Evolutionary conservation across 2,888 invertebrate genomes (phyloP), one percentile per base, ranked within the genome.

Genomic region (Apotomis capreana): DNA sequence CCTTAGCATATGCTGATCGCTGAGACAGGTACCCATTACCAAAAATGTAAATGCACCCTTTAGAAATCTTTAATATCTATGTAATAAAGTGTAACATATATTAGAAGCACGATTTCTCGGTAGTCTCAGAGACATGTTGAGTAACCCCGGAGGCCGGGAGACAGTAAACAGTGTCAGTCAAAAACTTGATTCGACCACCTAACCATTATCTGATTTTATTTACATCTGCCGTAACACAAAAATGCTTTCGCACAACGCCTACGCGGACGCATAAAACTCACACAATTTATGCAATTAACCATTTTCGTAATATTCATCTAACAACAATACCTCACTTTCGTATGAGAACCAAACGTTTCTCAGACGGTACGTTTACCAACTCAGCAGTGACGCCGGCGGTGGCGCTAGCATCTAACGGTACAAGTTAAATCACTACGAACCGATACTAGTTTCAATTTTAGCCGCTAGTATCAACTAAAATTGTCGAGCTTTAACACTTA

Each of bases 301-400:
- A 71, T 71, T 71, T 71, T 71, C 65, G 68, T 71, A 71, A 71
- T 57, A 68, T 71, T 58, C 54, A 46, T 40, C 36, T 58, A 72
- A 81, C 81, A 83, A 83, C 81, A 83, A 83, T 81, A 71, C 79
- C 78, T 83, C 44, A 89, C 90, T 90, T 91, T 91, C 91, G 89
- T 90, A 92, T 89, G 92, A 85, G 91, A 92, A 91, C 84, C 86
- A 79, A 80, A 75, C 80, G 82, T 85, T 91, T 92, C 91, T 86
- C 91, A 91, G 87, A 86, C 87, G 83, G 83, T 87, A 87, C 83
- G 55, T 13, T 26, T 58, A 36, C 61, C 15, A 68, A 61, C 26
- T 62, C 62, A 40, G 26, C 49, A 6, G 12, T 61, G 61, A 67
- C 40, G 60, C 3, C 49, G 13, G 46, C 10, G 26, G 44, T n/a